These are phyloP conservation scores for Agrypnus murinus DNA, from an alignment of 2,888 invertebrate genomes.

Conservation along the genomic window DNA sequence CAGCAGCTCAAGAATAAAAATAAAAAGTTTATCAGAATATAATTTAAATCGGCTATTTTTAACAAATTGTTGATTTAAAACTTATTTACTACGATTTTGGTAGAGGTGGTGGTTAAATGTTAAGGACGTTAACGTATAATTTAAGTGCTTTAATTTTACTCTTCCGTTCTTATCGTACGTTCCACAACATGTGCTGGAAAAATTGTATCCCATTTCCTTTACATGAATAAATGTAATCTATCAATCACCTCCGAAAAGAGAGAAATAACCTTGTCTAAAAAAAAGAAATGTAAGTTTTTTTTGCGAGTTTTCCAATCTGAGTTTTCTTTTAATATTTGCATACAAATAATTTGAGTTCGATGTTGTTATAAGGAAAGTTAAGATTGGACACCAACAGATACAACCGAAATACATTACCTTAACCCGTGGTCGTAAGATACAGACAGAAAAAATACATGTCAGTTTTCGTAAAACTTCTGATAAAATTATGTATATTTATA, in stretches of 20 bases:
- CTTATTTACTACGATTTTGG: no score
- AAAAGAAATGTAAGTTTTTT: constrained; percentile 10
- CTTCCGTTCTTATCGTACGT: no score
- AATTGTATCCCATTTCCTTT: not conserved
- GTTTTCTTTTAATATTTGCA: constrained; percentile 8
- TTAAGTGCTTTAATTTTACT: not conserved
- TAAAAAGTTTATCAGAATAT: no score
- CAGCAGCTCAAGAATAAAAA: no score
- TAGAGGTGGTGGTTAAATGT: not conserved
- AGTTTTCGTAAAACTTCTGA: constrained; percentile 1
- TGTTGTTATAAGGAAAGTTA: not conserved
- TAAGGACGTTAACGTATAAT: not conserved
- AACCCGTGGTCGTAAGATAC: not conserved
- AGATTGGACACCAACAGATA: constrained; percentile 20
- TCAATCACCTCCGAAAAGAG: constrained; percentile 3
- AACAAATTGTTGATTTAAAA: no score
- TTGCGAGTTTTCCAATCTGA: constrained; percentile 1
- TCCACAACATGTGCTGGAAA: no score
- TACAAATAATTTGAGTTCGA: constrained; percentile 27
- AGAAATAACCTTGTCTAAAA: constrained; percentile 5
- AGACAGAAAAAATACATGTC: not conserved
- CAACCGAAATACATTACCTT: not conserved
- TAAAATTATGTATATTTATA: constrained; percentile 25
- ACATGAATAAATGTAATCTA: constrained; percentile 29
- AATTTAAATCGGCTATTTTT: no score